Evolutionary conservation across 2,113 vertebrate genomes (phyloP).

Genomic region (Synodontis membranacea): DNA sequence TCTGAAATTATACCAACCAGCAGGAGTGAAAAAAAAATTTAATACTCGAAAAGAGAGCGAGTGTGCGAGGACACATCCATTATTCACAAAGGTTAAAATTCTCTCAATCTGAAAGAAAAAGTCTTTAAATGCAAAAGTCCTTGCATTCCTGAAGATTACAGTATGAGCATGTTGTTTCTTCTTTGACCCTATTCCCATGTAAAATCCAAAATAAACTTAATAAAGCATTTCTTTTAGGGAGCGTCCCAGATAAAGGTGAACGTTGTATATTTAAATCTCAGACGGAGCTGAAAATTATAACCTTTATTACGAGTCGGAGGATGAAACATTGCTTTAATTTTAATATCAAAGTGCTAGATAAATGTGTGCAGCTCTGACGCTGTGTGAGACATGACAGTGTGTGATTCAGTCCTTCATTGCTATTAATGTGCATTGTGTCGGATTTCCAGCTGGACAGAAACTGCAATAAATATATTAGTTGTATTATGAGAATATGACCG

Average conservation of each 20-base stretch:
- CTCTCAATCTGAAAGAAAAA: background rate
- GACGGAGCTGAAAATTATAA: background rate
- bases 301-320: background rate
- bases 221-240: background rate
- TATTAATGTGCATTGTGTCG: background rate
- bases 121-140: background rate
- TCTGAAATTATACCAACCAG: constrained; percentile 12
- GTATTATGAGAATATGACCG: no score
- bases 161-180: background rate
- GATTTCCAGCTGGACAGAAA: background rate
- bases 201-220: constrained; percentile 12
- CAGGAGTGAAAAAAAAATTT: constrained; percentile 3
- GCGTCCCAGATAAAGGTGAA: background rate
- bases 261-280: background rate
- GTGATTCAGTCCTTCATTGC: background rate
- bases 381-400: background rate
- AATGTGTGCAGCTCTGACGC: background rate
- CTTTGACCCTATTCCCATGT: background rate
- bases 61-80: background rate
- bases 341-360: constrained; percentile 8
- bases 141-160: background rate
- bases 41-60: background rate
- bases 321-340: constrained; percentile 6
- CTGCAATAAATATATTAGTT: background rate
- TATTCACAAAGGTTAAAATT: background rate